A percentile compares a stretch with the other conserved stretches of the same genome.
Evolutionary conservation across 2,113 vertebrate species (phyloP).

Genomic region (Apus apus): DNA sequence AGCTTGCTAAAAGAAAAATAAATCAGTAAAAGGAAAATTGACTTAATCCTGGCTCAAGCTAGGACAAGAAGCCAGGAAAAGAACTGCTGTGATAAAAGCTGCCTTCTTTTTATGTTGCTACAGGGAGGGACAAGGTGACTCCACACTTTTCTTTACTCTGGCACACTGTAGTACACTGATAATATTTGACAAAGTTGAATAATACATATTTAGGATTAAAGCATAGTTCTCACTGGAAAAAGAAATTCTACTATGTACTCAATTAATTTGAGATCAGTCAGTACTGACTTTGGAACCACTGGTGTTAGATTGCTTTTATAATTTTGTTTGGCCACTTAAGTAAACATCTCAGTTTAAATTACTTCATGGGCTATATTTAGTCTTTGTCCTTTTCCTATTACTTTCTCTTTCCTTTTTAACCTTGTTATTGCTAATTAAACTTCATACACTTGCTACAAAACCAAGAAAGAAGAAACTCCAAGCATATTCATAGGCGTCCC

Average conservation of each 20-base stretch:
- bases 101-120: neutral
- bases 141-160: neutral
- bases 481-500: neutral
- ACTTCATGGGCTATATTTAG: neutral
- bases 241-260: neutral
- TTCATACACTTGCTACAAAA: neutral
- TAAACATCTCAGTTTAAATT: neutral
- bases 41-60: no score
- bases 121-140: neutral
- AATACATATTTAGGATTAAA: neutral
- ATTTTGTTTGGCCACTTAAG: neutral
- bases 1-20: no score
- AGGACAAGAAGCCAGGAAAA: neutral
- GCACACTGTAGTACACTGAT: neutral
- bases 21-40: no score
- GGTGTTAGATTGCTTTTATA: neutral
- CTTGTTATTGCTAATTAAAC: neutral
- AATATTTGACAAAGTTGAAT: neutral
- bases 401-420: neutral
- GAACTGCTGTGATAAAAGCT: neutral
- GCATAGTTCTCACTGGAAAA: neutral
- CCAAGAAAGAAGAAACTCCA: neutral
- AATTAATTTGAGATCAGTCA: neutral
- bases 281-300: neutral
- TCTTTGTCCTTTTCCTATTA: neutral